phyloP scores from a whole-genome alignment of 1,140 invertebrate species.

The Eueides isabella region DNA sequence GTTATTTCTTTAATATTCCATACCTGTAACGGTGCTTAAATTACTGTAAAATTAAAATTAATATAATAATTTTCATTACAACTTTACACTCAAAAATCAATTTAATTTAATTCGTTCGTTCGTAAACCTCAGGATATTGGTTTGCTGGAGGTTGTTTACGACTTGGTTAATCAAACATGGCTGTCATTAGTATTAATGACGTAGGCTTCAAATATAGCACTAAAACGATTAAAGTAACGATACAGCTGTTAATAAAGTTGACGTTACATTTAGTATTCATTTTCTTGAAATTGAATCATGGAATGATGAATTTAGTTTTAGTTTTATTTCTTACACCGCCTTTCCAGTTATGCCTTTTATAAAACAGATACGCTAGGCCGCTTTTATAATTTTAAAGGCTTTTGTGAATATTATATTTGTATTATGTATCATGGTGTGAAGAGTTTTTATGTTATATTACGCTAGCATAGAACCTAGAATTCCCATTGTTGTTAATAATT shows the following conservation, averaged over 20 bases:
- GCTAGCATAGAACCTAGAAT: no score
- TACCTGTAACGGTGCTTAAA: not conserved
- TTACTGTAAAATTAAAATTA: not conserved
- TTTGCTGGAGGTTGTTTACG: conserved; percentile 3
- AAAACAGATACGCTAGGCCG: no score
- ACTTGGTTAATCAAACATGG: conserved; percentile 37
- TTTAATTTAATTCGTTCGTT: conserved; percentile 12
- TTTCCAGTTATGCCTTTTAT: not conserved
- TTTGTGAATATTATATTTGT: no score
- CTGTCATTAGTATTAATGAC: conserved; percentile 31
- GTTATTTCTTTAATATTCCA: not conserved
- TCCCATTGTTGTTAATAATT: no score
- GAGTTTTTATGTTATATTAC: no score
- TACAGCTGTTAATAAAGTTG: conserved; percentile 4
- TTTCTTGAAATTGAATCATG: not conserved
- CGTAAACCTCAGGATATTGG: not conserved
- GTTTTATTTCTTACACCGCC: not conserved
- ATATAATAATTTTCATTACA: conserved; percentile 1
- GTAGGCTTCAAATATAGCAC: conserved; percentile 16
- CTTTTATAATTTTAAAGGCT: no score
- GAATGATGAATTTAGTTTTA: not conserved
- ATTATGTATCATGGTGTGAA: no score
- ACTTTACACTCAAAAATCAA: not conserved
- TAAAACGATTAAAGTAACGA: conserved; percentile 16
- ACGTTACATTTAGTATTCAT: not conserved